Conservation (phyloP, 2,888 invertebrate genomes). For the Celastrina argiolus region DNA sequence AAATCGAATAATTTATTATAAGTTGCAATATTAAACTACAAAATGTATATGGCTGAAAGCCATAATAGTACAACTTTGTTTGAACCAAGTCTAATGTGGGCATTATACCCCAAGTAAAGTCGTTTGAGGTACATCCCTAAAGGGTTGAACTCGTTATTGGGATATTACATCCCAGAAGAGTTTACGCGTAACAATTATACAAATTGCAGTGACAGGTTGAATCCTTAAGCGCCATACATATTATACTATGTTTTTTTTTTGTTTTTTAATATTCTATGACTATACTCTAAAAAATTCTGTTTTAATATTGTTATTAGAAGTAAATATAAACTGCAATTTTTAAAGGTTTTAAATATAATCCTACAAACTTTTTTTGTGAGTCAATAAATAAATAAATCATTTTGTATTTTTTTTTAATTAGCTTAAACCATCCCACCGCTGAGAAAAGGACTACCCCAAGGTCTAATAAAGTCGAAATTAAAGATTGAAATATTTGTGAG, state of each 20-base stretch:
- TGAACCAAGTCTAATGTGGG: background rate
- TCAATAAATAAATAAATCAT: too few relatives aligned
- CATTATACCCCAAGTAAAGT: background rate
- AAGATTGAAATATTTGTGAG: constrained; percentile 37
- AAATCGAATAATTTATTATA: too few relatives aligned
- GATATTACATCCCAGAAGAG: background rate
- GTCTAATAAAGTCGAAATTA: background rate
- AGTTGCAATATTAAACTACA: background rate
- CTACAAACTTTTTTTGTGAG: too few relatives aligned
- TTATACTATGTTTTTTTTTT: background rate
- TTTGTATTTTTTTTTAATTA: too few relatives aligned
- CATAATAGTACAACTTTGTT: background rate
- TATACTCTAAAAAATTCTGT: too few relatives aligned
- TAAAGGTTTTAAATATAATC: too few relatives aligned
- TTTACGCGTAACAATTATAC: background rate
- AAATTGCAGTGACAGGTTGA: background rate
- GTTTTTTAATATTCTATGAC: too few relatives aligned
- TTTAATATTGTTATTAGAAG: too few relatives aligned
- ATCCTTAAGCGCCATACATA: background rate
- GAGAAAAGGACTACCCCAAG: too few relatives aligned
- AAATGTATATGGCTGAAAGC: too few relatives aligned
- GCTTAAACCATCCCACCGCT: too few relatives aligned
- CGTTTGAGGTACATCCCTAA: background rate
- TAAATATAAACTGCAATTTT: too few relatives aligned
- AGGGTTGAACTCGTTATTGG: background rate